Conservation (phyloP, 2,888 invertebrate species). For the Esperia sulphurella region DNA sequence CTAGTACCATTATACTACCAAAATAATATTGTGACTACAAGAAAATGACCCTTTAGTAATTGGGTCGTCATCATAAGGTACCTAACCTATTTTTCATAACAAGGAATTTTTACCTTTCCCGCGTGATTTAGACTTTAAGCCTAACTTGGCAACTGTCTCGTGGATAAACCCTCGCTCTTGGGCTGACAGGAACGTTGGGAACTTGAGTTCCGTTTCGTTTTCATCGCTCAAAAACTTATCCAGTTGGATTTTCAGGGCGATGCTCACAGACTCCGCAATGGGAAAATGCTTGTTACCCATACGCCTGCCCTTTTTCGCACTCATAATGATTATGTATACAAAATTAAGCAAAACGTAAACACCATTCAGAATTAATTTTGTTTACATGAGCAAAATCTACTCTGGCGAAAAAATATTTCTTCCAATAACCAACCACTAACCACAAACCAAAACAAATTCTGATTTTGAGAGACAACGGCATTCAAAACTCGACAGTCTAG, state of each 20-base stretch:
- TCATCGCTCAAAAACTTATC: constrained; percentile 69
- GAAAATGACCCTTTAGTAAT: too few relatives aligned
- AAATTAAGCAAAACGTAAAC: not conserved
- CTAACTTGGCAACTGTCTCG: constrained; percentile 82
- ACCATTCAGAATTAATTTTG: constrained; percentile 11
- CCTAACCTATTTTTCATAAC: not conserved
- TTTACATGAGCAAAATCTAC: constrained; percentile 20
- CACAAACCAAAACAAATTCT: too few relatives aligned
- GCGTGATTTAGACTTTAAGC: constrained; percentile 88
- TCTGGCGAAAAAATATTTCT: not conserved
- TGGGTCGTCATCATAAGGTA: too few relatives aligned
- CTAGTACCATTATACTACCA: too few relatives aligned
- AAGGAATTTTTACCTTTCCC: constrained; percentile 82
- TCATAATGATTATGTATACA: constrained; percentile 38
- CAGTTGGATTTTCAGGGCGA: constrained; percentile 69
- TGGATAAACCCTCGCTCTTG: constrained; percentile 91
- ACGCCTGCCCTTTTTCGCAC: constrained; percentile 63
- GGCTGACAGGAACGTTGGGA: constrained; percentile 87
- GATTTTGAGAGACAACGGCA: too few relatives aligned
- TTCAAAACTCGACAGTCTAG: too few relatives aligned
- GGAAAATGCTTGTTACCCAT: constrained; percentile 68
- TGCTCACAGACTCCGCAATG: constrained; percentile 71
- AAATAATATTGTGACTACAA: too few relatives aligned
- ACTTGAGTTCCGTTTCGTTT: constrained; percentile 75
- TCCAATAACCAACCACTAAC: too few relatives aligned